Base-by-base conservation (phyloP, 2,113 vertebrate genomes). In the Zingel zingel region DNA sequence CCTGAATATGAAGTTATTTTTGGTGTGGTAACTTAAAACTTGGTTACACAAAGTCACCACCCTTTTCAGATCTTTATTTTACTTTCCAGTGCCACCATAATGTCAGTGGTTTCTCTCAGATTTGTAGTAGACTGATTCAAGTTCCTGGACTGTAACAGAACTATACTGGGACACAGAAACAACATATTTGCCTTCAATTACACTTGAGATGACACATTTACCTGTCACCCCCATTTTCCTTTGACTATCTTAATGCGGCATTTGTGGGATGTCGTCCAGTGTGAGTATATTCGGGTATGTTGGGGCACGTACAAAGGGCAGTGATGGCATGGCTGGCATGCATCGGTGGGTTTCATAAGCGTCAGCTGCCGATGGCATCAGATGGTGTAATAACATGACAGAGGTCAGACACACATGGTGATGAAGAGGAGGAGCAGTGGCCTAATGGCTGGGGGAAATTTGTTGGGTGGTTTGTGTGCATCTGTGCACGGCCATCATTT, bases 251-350 rank as follows among this genome's bases (percentile, higher is more conserved):
- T 13, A 80, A 79, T 43, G 30, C 45, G 70, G 57, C 74, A 74
- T 90, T 66, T 23, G 36, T 23, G 71, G 69, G 54, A 66, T 66
- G 72, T 82, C 50, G 53, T 57, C 57, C 72, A 36, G 54, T 2
- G 56, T 27, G 77, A 62, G 78, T 65, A 6, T 23, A 65, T 67
- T 76, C 75, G 5, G 79, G 84, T 79, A 81, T 84, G 91, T 70
- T 82, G 67, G 84, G 90, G 85, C 90, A 66, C 63, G 66, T 77
- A 69, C 57, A 79, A 64, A 80, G 82, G 82, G 79, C 84, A 74
- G 75, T 5, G 83, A 83, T 83, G 88, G 86, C 91, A 89, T 77
- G 89, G 83, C 75, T 48, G 92, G 87, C 88, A 84, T 81, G 89
- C 86, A 70, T 63, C 67, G 45, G 53, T 79, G 84, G 77, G 21